phyloP scores from a whole-genome alignment of 2,797 vertebrate species.

The Rhinella marina region DNA sequence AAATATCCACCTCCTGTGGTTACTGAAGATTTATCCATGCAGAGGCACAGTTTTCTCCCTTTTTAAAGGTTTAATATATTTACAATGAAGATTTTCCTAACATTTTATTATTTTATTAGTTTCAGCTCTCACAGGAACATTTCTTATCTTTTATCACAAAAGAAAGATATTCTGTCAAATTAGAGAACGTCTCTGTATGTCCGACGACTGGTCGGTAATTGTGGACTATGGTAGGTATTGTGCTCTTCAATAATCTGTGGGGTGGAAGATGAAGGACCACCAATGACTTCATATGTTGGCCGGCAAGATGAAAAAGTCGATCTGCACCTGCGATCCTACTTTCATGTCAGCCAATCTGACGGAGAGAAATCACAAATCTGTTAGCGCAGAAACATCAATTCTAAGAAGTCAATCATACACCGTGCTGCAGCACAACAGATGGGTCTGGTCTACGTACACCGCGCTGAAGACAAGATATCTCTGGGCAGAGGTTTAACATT shows the following conservation, averaged over 20 bases:
- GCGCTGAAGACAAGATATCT: not conserved
- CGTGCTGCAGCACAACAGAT: slow-evolving; percentile 18
- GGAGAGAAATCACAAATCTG: slow-evolving; percentile 15
- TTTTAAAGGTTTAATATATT: too few relatives aligned
- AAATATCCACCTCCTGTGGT: too few relatives aligned
- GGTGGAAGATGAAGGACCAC: not conserved
- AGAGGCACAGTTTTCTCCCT: too few relatives aligned
- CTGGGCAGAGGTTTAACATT: not conserved
- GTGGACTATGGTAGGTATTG: not conserved
- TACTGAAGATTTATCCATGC: too few relatives aligned
- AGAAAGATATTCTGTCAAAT: too few relatives aligned
- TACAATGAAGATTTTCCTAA: too few relatives aligned
- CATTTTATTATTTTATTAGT: too few relatives aligned
- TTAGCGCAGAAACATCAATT: slow-evolving; percentile 2
- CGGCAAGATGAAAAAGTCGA: not conserved
- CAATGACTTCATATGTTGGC: not conserved
- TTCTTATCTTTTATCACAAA: too few relatives aligned
- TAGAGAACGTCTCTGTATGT: not conserved
- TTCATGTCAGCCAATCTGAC: not conserved
- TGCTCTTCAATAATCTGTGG: not conserved
- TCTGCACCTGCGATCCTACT: not conserved
- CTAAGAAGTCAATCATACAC: not conserved
- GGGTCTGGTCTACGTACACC: slow-evolving; percentile 22
- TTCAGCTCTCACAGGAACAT: too few relatives aligned
- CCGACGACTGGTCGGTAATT: not conserved